phyloP scores from a whole-genome alignment of 2,797 vertebrate genomes.

The Agapornis canus region DNA sequence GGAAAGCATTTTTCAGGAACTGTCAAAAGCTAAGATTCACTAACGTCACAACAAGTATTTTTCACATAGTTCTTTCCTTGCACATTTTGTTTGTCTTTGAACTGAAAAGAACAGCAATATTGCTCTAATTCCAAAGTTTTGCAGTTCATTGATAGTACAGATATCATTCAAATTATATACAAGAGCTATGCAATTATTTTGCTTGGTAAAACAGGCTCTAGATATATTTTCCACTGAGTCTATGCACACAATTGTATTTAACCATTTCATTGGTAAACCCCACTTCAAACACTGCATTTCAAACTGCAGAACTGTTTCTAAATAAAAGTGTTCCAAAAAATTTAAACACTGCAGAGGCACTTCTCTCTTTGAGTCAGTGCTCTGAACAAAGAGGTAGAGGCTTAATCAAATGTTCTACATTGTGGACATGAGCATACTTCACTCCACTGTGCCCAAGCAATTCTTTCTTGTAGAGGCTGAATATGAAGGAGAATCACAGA shows the following conservation, averaged over 20 bases:
- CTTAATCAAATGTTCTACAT: not conserved
- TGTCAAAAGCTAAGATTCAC: not conserved
- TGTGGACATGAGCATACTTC: not conserved
- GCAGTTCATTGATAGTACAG: not conserved
- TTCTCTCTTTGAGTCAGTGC: not conserved
- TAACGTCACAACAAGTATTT: conserved; percentile 7
- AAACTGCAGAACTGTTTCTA: not conserved
- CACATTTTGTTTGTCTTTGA: conserved; percentile 29
- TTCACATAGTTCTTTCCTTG: not conserved
- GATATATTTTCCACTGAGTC: not conserved
- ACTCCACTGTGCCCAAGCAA: not conserved
- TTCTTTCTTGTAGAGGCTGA: not conserved
- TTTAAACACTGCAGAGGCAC: not conserved
- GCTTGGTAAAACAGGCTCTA: not conserved
- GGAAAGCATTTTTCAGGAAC: conserved; percentile 8
- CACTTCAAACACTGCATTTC: not conserved
- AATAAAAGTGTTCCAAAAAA: not conserved
- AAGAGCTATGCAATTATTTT: not conserved
- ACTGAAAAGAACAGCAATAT: conserved; percentile 3
- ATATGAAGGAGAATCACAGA: not conserved
- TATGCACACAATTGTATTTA: not conserved
- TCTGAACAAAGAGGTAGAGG: not conserved
- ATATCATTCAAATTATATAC: conserved; percentile 1
- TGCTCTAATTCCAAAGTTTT: not conserved
- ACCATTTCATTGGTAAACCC: not conserved